Percentiles rank a stretch among this genome's conserved stretches.
phyloP scores from a whole-genome alignment of 2,113 vertebrate genomes.

The Madoqua kirkii region DNA sequence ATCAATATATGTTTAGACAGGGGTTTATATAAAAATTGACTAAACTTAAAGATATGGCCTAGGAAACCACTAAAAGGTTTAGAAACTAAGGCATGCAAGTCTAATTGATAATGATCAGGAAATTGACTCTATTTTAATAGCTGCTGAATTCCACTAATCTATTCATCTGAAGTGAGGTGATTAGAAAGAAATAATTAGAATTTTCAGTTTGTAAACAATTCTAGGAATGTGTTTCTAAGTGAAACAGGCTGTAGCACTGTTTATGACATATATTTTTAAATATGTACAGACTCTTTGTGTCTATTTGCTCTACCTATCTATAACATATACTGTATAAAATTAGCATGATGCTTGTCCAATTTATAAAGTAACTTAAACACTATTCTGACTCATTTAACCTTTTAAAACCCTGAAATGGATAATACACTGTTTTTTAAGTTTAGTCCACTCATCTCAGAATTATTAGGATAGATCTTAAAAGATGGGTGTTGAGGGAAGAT shows the following conservation, averaged over 20 bases:
- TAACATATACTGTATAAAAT: background rate
- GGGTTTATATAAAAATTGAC: slow-evolving; percentile 40
- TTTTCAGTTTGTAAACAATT: background rate
- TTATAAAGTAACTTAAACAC: background rate
- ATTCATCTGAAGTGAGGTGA: slow-evolving; percentile 1
- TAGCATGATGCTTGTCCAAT: background rate
- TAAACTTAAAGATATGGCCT: background rate
- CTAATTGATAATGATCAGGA: slow-evolving; percentile 52
- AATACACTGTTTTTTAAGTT: background rate
- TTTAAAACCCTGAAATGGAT: background rate
- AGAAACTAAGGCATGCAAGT: background rate
- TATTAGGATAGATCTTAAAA: background rate
- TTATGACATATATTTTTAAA: background rate
- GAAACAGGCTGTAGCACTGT: background rate
- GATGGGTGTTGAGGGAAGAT: background rate
- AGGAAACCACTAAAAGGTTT: background rate
- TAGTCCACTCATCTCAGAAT: background rate
- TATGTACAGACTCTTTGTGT: background rate
- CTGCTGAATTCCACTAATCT: slow-evolving; percentile 38
- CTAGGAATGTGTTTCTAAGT: background rate
- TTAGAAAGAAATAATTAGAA: background rate
- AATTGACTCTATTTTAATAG: slow-evolving; percentile 28
- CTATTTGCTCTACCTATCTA: background rate
- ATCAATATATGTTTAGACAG: background rate
- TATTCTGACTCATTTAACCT: background rate